Conservation (phyloP, 1,140 invertebrate genomes). For the Portunus trituberculatus region DNA sequence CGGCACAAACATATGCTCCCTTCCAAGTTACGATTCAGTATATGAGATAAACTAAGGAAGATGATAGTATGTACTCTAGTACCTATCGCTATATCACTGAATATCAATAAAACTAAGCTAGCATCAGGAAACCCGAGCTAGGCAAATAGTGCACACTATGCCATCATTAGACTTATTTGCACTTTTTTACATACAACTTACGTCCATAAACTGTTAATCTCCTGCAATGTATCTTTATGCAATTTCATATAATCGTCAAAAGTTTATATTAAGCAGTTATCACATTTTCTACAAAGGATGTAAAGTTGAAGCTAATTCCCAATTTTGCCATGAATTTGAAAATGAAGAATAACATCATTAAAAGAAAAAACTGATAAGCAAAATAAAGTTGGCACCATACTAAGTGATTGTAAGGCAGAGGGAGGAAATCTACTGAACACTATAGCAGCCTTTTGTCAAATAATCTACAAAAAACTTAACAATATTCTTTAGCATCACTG, state of each 20-base stretch:
- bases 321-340: background rate
- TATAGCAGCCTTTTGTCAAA: background rate
- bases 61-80: background rate
- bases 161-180: conserved; percentile 39
- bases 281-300: background rate
- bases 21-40: background rate
- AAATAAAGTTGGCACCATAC: background rate
- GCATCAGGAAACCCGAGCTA: conserved; percentile 52
- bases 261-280: background rate
- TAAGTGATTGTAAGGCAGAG: conserved; percentile 3
- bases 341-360: background rate
- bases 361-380: background rate
- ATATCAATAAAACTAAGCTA: conserved; percentile 52
- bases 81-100: conserved; percentile 30
- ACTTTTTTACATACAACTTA: background rate
- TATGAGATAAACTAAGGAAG: background rate
- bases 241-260: background rate
- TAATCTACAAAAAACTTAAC: conserved; percentile 63
- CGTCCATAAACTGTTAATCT: background rate
- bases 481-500: conserved; percentile 46
- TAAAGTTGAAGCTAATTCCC: background rate
- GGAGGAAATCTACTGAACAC: background rate
- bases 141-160: conserved; percentile 42
- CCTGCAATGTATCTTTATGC: conserved; percentile 24
- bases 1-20: background rate